Base-by-base conservation (phyloP, 1,140 invertebrate genomes). In the Camponotus floridanus region DNA sequence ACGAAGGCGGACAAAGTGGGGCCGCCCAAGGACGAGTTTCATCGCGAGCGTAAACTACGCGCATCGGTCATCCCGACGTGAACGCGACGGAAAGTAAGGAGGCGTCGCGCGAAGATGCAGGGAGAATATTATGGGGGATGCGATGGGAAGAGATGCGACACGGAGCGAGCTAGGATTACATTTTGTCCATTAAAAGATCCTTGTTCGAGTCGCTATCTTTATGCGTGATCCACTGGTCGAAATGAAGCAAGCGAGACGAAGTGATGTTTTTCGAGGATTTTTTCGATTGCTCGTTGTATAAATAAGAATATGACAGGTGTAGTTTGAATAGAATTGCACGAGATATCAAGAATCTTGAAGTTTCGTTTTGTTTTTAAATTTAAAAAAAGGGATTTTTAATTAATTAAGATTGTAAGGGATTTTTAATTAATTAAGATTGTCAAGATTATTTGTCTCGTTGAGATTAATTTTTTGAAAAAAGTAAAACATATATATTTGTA, bases 1-100 rank as follows among this genome's bases (percentile, higher is more conserved):
- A 88, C 73, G 64, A 26, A 48, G 71, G 39, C 51, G 48, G 39
- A 59, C 39, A 65, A 51, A 39, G 74, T 59, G 48, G 45, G 55
- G 26, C 68, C 59, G 64, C 0, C 21, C 67, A 73, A 76, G 62
- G 87, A 57, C 51, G 76, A 88, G 87, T 86, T 88, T 88, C 87
- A 88, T 86, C 67, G 88, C 36, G 65, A 21, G 71, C 59, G 59
- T 45, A 76, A 86, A 88, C 55, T 88, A 55, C 74, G 26, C 26
- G 68, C 74, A 89, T 88, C 87, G 67, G 78, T 88, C 81, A 89
- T 61, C 42, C 21, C 45, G 48, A 73, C 76, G 64, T 81, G 76
- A 85, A 85, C 71, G 57, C 42, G 87, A 85, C 65, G 57, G 88
- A 76, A 80, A 68, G 73, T 73, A 78, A 80, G 65, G 48, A 57